Evolutionary conservation across 2,797 vertebrate species (phyloP), one percentile per base, ranked within the genome.

Genomic region (Gastrophryne carolinensis): DNA sequence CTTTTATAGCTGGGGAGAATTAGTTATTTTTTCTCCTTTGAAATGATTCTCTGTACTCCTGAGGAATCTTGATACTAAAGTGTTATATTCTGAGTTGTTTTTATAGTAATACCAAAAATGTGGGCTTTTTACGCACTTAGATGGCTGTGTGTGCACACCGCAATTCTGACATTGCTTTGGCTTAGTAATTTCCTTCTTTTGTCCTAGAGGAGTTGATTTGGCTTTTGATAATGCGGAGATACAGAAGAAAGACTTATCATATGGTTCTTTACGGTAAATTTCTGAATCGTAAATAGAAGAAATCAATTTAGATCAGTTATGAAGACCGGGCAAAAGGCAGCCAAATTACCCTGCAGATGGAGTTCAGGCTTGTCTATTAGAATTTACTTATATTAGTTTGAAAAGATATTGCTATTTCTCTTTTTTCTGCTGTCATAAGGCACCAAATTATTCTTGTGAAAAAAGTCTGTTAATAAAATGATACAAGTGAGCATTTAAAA

Each of bases 1-100:
- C 65, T 77, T 71, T 77, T 64, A 77, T 70, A 70, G 74, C 49
- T 27, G 57, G 56, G 27, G 24, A 61, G 65, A 76, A 49, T 75
- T 64, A 63, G 70, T 65, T 54, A 32, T 47, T 76, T 63, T 70
- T 76, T 10, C 35, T 54, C 13, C 50, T 77, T 57, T 64, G 50
- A 71, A 63, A 56, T 47, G 66, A 39, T 63, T 77, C 71, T 71
- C 37, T 65, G 24, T 56, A 39, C 75, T 58, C 75, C 23, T 49
- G 74, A 77, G 67, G 57, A 71, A 57, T 71, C 60, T 72, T 39
- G 29, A 30, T 49, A 65, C 50, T 63, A 70, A 70, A 57, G 35
- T 57, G 29, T 19, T 35, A 34, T 29, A 27, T 56, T 23, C 26
- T 50, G 8, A 41, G 56, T 15, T 53, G 49, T 39, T 62, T 34